Evolutionary conservation across 1,140 invertebrate genomes (phyloP).

Genomic region (Lamellibrachia luymesi): DNA sequence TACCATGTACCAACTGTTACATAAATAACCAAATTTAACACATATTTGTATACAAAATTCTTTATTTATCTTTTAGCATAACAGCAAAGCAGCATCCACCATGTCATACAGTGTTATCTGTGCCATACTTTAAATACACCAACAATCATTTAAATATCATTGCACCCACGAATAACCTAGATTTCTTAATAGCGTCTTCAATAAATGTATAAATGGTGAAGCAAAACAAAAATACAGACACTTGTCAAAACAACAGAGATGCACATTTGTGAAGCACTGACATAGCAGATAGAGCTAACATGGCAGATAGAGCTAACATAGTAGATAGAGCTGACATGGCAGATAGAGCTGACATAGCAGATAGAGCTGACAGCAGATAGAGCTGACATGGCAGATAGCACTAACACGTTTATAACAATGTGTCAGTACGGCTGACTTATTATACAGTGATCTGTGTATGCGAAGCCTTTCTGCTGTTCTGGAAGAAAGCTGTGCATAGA

Average conservation of each 20-base stretch:
- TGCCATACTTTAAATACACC: not conserved
- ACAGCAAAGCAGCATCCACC: not conserved
- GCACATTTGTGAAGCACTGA: not conserved
- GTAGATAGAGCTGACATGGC: too few relatives aligned
- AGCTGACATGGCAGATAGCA: too few relatives aligned
- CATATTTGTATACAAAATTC: not conserved
- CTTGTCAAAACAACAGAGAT: not conserved
- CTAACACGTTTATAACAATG: not conserved
- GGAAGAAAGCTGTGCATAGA: not conserved
- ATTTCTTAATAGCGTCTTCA: not conserved
- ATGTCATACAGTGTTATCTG: not conserved
- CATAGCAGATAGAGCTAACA: not conserved
- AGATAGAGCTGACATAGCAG: too few relatives aligned
- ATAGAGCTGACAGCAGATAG: too few relatives aligned
- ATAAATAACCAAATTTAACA: not conserved
- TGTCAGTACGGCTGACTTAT: not conserved
- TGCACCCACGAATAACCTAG: not conserved
- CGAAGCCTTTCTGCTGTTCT: not conserved
- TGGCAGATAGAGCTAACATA: too few relatives aligned
- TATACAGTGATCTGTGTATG: too few relatives aligned
- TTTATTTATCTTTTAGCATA: not conserved
- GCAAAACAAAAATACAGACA: not conserved
- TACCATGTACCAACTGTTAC: not conserved
- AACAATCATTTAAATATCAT: not conserved
- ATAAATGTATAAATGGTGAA: not conserved